Evolutionary conservation across 2,113 vertebrate species (phyloP), one percentile per base, ranked within the genome.

Genomic region (Sturnus vulgaris): DNA sequence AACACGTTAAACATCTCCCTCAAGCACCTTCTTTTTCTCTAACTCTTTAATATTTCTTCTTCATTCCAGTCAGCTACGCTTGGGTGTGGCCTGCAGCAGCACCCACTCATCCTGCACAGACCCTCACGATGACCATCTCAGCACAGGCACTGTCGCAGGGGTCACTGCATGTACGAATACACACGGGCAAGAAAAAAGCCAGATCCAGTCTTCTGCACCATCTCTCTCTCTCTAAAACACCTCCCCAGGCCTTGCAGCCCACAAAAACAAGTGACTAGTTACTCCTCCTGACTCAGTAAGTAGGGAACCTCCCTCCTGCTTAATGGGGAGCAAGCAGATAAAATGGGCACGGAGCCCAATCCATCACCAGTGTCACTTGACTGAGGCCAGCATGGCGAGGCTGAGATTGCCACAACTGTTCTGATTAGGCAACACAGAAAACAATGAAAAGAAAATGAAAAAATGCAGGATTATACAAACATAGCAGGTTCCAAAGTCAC

Each of bases 131-230:
- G n/a, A 44, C 39, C 23, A 15, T 6, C 28, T 44, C 35, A 33
- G 20, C 33, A 35, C 16, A 40, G 46, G 66, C 35, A 60, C 17
- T 5, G 2, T 28, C 0, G 0, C 0, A 31, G 44, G 19, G 22
- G 50, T 19, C 93, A 71, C 21, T 5, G 37, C 65, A 30, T 0
- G 3, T 6, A 37, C 3, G 39, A 59, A 68, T 10, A n/a, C 4
- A 23, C 1, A 3, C 1, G 4, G 40, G 55, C 8, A 35, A 60
- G 22, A 35, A 60, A 52, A 50, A 24, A 12, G 28, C 4, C 60
- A 55, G 27, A 73, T 15, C 6, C 46, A 24, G 47, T n/a, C 63
- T 65, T 63, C 35, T 63, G 59, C 30, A 53, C 4, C 12, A 14
- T 23, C 15, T 73, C 24, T 61, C n/a, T 61, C 52, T 27, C 25